phyloP scores from a whole-genome alignment of 2,888 invertebrate species.

The Apamea epomidion region DNA sequence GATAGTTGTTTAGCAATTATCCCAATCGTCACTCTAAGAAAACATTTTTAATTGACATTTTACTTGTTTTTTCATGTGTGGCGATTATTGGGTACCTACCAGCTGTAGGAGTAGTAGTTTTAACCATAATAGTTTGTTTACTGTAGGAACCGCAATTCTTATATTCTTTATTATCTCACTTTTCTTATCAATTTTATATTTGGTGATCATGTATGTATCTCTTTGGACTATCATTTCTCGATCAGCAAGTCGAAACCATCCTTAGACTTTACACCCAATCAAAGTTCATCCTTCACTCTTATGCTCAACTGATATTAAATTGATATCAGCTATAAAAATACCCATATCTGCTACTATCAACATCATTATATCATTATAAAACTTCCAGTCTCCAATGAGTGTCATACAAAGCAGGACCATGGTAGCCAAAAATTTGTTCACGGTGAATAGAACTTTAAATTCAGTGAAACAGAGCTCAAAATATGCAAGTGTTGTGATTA shows the following conservation, averaged over 20 bases:
- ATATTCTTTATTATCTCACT: not conserved
- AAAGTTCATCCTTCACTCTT: slow-evolving; percentile 8
- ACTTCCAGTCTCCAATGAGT: slow-evolving; percentile 39
- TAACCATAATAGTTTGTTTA: too few species aligned
- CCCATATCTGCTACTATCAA: slow-evolving; percentile 34
- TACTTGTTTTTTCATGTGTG: too few species aligned
- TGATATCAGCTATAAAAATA: slow-evolving; percentile 24
- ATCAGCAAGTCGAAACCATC: not conserved
- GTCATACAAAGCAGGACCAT: slow-evolving; percentile 58
- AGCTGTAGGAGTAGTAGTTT: too few species aligned
- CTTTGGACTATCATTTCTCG: not conserved
- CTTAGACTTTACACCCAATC: slow-evolving; percentile 20
- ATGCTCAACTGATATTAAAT: slow-evolving; percentile 7
- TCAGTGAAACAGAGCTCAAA: slow-evolving; percentile 70
- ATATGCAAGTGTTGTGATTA: slow-evolving; percentile 68
- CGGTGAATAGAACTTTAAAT: slow-evolving; percentile 72
- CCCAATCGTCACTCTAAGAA: too few species aligned
- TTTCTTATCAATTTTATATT: not conserved
- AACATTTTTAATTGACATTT: too few species aligned
- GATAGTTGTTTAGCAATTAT: too few species aligned
- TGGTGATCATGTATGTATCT: not conserved
- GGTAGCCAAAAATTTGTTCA: slow-evolving; percentile 75
- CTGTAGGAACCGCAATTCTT: not conserved
- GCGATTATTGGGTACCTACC: too few species aligned
- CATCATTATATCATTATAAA: slow-evolving; percentile 3